Base-by-base conservation (phyloP, 2,888 invertebrate species). In the Lutraria lutraria region DNA sequence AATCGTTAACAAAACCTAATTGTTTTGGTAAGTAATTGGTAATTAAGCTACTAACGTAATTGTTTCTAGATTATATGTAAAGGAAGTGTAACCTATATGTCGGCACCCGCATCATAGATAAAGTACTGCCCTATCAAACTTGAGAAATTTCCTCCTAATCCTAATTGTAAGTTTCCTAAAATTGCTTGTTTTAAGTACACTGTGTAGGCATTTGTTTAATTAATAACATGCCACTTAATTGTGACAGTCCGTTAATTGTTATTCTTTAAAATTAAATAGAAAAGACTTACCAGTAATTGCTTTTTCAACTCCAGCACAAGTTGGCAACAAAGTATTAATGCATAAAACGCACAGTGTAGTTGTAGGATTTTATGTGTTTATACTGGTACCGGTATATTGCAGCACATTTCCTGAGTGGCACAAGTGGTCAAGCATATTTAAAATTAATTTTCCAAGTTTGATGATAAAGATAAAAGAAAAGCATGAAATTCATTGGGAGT, bases 211-310 rank as follows among this genome's bases (percentile, higher is more conserved):
- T 76, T 76, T 76, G 29, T 31, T n/a, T 76, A 34, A 76, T 34
- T 34, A 76, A 76, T 76, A 76, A 76, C 25, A 25, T 76, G 76
- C 31, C 76, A 34, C 31, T 31, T 76, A 76, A 76, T 76, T 76
- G 76, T 76, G 76, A 34, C 76, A 76, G 25, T 76, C 16, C 34
- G 31, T 76, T 76, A 76, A 76, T 76, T 76, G 76, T 76, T 34
- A 25, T 76, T 76, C 34, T 13, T 29, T 31, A 76, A 76, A 76
- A 76, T 63, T 76, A 34, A 76, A 25, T 76, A 76, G 76, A 76
- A 76, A 29, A 4, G 76, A 76, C 25, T 76, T 25, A 25, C 8
- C 34, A 19, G 56, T 76, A 34, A 76, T 76, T 76, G 63, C 63
- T 68, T 68, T 68, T n/a, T 68, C 63, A 68, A 25, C 63, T 25